Percentiles rank a stretch among this genome's conserved stretches.
These are phyloP conservation scores for Eudemis profundana DNA, from an alignment of 2,888 invertebrate species.

Conservation along the genomic window DNA sequence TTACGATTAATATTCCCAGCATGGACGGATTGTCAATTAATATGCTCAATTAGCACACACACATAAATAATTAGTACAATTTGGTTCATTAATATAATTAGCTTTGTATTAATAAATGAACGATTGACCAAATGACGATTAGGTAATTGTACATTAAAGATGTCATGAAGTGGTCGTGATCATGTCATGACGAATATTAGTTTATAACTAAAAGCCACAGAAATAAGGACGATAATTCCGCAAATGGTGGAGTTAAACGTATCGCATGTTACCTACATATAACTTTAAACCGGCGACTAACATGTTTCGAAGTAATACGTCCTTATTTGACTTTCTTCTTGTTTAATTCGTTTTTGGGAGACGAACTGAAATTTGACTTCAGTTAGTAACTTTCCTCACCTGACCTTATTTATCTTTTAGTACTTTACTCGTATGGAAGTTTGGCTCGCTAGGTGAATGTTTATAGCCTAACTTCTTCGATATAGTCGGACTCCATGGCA, in stretches of 20 bases:
- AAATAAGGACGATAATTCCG: no score
- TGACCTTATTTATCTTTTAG: constrained; percentile 21
- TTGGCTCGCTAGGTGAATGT: background rate
- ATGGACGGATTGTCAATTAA: no score
- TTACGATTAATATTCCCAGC: no score
- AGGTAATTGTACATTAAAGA: no score
- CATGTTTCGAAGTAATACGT: constrained; percentile 1
- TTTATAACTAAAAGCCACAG: no score
- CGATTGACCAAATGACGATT: no score
- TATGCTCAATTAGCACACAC: no score
- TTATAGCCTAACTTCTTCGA: background rate
- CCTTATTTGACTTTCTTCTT: constrained; percentile 33
- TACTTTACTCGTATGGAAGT: background rate
- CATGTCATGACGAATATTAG: no score
- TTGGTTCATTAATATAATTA: no score
- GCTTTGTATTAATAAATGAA: no score
- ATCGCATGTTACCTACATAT: constrained; percentile 2
- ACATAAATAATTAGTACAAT: no score
- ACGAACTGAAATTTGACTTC: constrained; percentile 20
- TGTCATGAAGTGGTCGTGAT: no score
- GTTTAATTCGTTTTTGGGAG: constrained; percentile 25
- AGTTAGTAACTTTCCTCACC: constrained; percentile 22
- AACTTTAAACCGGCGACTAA: background rate
- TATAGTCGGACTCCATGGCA: background rate
- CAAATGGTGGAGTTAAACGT: background rate